phyloP scores from a whole-genome alignment of 2,888 invertebrate genomes.

The Nemotelus pantherinus region DNA sequence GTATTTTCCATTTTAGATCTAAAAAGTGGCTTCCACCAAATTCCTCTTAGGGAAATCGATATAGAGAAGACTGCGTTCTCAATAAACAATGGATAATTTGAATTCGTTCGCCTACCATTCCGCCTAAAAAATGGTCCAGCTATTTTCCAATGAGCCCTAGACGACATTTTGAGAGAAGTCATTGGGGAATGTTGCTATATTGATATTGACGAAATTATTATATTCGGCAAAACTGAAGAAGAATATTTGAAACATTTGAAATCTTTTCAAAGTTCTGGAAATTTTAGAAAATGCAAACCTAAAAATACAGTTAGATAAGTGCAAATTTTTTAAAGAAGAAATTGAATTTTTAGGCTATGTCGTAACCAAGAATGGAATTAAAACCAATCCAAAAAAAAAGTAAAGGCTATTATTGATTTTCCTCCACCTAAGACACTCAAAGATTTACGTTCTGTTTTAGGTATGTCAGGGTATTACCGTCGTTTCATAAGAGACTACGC shows the following conservation, averaged over 20 bases:
- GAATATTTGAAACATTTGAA: not conserved
- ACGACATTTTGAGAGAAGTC: slow-evolving; percentile 6
- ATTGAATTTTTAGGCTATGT: not conserved
- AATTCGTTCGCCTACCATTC: not conserved
- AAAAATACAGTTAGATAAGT: slow-evolving; percentile 31
- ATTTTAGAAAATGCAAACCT: slow-evolving; percentile 1
- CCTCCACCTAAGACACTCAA: slow-evolving; percentile 22
- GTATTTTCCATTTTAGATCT: not conserved
- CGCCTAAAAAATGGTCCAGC: not conserved
- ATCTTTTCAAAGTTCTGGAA: not conserved
- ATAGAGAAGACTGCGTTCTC: slow-evolving; percentile 35
- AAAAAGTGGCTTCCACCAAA: slow-evolving; percentile 34
- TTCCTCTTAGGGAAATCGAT: slow-evolving; percentile 14
- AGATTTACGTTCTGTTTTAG: slow-evolving; percentile 15
- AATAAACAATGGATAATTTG: slow-evolving; percentile 26
- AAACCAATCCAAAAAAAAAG: slow-evolving; percentile 1
- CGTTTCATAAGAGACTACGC: not conserved
- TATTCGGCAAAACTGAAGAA: not conserved
- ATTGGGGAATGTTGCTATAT: slow-evolving; percentile 16
- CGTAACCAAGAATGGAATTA: slow-evolving; percentile 9
- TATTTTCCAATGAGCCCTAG: slow-evolving; percentile 5
- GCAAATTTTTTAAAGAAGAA: slow-evolving; percentile 18
- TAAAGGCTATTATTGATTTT: not conserved
- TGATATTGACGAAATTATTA: not conserved
- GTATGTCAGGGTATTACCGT: slow-evolving; percentile 7